Base-by-base conservation (phyloP, 2,113 vertebrate genomes). In the Cololabis saira region DNA sequence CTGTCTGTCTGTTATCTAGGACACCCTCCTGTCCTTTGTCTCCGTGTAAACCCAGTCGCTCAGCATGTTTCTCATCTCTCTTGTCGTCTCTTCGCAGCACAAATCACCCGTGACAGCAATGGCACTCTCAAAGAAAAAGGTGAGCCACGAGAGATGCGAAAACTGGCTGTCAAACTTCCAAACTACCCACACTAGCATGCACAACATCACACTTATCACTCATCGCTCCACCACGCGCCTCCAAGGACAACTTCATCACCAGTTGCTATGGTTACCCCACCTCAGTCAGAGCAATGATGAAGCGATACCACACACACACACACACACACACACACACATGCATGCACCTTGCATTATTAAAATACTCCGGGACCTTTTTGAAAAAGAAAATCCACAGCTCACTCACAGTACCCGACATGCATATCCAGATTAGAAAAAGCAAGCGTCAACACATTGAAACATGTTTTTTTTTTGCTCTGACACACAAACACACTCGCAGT, bases 51-150 rank as follows among this genome's bases (percentile, higher is more conserved):
- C n/a, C 24, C 24, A 27, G 24, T 27, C 24, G 24, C 33, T 37
- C 12, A 57, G 21, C 12, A 4, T 69, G 50, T 68, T 62, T 78
- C 66, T 63, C 22, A 70, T 75, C 12, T 54, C 50, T 61, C 59
- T 49, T 84, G 19, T 48, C 24, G 81, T 65, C 49, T 74, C 24
- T 63, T 67, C 51, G 27, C 90, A 94, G 93, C 86, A 93, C 67
- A 92, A 90, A 73, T 94, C 93, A 58, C 91, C 93, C 0, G 91
- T 94, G 74, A 94, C 93, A 50, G 85, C 90, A 19, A 91, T 94
- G 93, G 80, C 87, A 1, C 85, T 94, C 41, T 94, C 93, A 65
- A 94, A 93, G 86, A 94, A 94, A 67, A 93, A 92, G 93, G 93
- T 94, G 91, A 86, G 50, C 70, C 9, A 71, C 57, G 41, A 55